Conservation (phyloP, 2,888 invertebrate genomes). For the Boloria selene region DNA sequence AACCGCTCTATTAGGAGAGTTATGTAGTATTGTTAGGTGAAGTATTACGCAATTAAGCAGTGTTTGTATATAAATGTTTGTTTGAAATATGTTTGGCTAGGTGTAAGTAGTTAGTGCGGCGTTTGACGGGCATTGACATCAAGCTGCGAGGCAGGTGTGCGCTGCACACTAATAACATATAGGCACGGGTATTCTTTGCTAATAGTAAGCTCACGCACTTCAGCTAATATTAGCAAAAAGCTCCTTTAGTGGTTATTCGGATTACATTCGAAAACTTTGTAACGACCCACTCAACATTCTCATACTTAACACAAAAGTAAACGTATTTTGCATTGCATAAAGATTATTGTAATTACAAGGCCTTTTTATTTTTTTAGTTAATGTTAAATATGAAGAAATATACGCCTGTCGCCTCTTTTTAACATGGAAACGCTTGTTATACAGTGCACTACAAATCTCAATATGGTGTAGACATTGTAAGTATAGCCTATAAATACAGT, state of each 20-base stretch:
- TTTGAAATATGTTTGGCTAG: constrained; percentile 45
- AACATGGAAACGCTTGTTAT: constrained; percentile 13
- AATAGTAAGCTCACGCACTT: constrained; percentile 47
- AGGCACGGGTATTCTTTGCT: constrained; percentile 43
- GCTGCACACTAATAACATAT: constrained; percentile 46
- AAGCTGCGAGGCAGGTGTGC: constrained; percentile 65
- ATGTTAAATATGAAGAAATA: no score
- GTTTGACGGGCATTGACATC: constrained; percentile 80
- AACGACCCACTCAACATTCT: background rate
- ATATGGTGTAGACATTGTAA: constrained; percentile 39
- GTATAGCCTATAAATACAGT: constrained; percentile 50
- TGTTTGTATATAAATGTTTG: constrained; percentile 45
- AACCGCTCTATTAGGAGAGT: constrained; percentile 13
- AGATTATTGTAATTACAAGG: no score
- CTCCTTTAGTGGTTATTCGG: constrained; percentile 2
- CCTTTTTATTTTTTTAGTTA: no score
- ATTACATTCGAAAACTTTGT: background rate
- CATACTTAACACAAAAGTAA: background rate
- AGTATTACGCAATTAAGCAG: constrained; percentile 39
- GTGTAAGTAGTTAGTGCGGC: constrained; percentile 47
- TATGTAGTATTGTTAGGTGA: constrained; percentile 19
- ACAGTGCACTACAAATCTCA: constrained; percentile 23
- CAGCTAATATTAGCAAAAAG: constrained; percentile 11
- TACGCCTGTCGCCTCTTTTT: background rate
- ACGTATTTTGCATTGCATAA: no score